Evolutionary conservation across 2,797 vertebrate species (phyloP).

Genomic region (Darevskia nairensis): DNA sequence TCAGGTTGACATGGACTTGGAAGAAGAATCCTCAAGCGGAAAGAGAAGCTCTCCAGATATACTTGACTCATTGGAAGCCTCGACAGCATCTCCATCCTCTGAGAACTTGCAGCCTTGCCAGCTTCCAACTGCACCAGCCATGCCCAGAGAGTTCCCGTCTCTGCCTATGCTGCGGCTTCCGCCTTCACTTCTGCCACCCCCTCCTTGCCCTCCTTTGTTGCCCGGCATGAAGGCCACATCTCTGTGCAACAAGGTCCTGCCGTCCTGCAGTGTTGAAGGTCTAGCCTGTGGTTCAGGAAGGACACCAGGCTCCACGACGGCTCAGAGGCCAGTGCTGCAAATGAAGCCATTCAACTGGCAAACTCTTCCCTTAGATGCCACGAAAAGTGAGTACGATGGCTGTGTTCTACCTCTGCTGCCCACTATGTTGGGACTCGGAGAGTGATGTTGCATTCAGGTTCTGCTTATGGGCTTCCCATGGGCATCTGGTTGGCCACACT

Average conservation of each 20-base stretch:
- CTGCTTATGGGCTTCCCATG: too few species aligned
- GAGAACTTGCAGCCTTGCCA: accelerated
- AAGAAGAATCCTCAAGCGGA: conserved; percentile 20
- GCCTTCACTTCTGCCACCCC: conserved; percentile 18
- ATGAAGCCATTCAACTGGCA: conserved; percentile 98
- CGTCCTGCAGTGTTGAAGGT: conserved; percentile 67
- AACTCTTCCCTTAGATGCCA: conserved; percentile 84
- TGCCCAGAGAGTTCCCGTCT: background rate
- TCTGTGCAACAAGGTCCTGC: conserved; percentile 7
- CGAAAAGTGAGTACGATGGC: conserved; percentile 80
- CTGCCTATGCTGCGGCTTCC: background rate
- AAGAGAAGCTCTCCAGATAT: conserved; percentile 44
- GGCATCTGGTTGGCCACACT: too few species aligned
- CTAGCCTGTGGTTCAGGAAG: conserved; percentile 62
- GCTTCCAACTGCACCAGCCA: background rate
- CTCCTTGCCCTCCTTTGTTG: background rate
- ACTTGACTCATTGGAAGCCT: background rate
- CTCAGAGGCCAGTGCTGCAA: conserved; percentile 81
- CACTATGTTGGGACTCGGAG: too few species aligned
- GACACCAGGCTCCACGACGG: conserved; percentile 44
- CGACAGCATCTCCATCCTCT: too few species aligned
- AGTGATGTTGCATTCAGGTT: too few species aligned
- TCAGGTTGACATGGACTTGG: conserved; percentile 76
- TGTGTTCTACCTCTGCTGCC: too few species aligned
- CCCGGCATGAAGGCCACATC: accelerated